These are phyloP conservation scores for Pogonognathellus flavescens DNA, from an alignment of 1,140 invertebrate genomes.

Conservation along the genomic window DNA sequence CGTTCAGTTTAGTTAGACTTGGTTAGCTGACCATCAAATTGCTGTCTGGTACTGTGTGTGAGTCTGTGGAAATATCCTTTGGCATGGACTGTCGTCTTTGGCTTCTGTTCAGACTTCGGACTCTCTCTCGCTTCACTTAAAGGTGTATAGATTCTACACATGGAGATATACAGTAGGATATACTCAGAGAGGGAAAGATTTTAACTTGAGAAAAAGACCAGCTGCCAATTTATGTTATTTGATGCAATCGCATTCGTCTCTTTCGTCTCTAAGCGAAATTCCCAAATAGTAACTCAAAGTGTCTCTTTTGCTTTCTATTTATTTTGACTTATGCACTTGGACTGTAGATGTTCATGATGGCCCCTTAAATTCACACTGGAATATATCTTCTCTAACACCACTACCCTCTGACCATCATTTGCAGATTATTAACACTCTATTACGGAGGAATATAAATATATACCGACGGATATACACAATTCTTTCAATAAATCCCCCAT, in stretches of 20 bases:
- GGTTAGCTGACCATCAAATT: constrained; percentile 38
- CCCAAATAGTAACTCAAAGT: neutral
- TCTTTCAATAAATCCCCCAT: constrained; percentile 42
- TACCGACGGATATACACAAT: constrained; percentile 3
- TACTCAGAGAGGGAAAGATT: too few species aligned
- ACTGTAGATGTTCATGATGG: neutral
- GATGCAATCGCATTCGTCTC: constrained; percentile 24
- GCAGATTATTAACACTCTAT: neutral
- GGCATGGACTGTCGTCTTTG: constrained; percentile 23
- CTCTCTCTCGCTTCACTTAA: too few species aligned
- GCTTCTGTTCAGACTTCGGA: constrained; percentile 13
- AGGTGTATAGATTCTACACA: too few species aligned
- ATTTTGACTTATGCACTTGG: constrained; percentile 30
- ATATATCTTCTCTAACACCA: neutral
- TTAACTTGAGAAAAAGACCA: constrained; percentile 7
- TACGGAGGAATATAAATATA: neutral
- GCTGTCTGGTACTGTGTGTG: neutral
- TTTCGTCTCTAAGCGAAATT: constrained; percentile 11
- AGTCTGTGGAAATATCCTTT: neutral
- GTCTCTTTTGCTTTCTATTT: constrained; percentile 10
- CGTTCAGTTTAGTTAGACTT: neutral
- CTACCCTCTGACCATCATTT: neutral
- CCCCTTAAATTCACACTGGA: neutral
- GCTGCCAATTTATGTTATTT: constrained; percentile 39
- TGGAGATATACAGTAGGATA: too few species aligned